Evolutionary conservation across 2,113 vertebrate species (phyloP).

Genomic region (Menura novaehollandiae): DNA sequence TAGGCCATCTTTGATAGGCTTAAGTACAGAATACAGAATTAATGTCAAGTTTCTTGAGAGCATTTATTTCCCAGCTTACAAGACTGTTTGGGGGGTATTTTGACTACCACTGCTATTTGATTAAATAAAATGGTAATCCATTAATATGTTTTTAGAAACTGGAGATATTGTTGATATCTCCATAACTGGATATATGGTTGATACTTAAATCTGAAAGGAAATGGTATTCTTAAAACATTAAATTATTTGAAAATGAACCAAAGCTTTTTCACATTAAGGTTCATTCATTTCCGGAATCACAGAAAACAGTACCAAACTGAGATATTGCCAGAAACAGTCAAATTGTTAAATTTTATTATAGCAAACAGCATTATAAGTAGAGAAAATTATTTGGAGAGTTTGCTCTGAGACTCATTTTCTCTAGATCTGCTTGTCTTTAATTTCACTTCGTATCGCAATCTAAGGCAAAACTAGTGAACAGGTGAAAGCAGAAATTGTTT

Average conservation of each 20-base stretch:
- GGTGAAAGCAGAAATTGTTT: not conserved
- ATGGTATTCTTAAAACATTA: not conserved
- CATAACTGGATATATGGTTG: not conserved
- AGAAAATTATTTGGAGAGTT: not conserved
- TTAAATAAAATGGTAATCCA: not conserved
- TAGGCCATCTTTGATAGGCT: not conserved
- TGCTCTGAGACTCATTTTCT: not conserved
- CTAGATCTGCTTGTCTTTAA: not conserved
- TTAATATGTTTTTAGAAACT: not conserved
- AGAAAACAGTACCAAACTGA: not conserved
- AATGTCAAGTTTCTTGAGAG: not conserved
- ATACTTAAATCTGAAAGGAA: not conserved
- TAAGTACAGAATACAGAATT: not conserved
- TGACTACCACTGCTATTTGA: too few species aligned
- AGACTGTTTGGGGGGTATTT: not conserved
- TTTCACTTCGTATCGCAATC: not conserved
- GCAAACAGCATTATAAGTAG: not conserved
- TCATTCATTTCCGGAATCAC: not conserved
- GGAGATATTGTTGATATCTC: too few species aligned
- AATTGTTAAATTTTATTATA: not conserved
- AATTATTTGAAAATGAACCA: not conserved
- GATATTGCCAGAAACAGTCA: not conserved
- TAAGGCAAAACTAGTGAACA: not conserved
- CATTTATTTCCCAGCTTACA: not conserved
- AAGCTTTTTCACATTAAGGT: not conserved